These are phyloP conservation scores for Vollenhovia emeryi DNA, from an alignment of 1,140 invertebrate genomes.

Conservation along the genomic window DNA sequence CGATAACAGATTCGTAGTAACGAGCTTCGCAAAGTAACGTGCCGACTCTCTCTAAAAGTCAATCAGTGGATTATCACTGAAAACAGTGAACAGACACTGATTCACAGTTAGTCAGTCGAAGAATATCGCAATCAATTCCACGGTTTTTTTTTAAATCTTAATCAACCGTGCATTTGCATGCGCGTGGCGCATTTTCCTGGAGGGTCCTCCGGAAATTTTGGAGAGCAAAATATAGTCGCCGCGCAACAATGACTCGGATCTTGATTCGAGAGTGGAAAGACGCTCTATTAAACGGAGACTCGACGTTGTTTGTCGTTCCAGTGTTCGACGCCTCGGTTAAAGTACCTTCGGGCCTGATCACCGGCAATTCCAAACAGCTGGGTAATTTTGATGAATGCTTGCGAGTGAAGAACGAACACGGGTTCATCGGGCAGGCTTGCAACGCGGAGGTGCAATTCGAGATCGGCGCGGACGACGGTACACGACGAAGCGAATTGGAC, in stretches of 20 bases:
- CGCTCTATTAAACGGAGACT: neutral
- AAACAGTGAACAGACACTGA: no score
- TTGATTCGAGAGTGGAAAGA: neutral
- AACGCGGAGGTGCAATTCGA: slow-evolving; percentile 74
- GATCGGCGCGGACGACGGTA: slow-evolving; percentile 57
- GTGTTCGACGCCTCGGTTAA: slow-evolving; percentile 85
- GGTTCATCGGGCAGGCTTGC: slow-evolving; percentile 78
- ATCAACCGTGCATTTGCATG: no score
- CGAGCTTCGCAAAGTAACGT: neutral
- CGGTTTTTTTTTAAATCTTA: neutral
- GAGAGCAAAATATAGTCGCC: no score
- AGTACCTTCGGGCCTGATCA: slow-evolving; percentile 82
- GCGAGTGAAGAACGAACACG: slow-evolving; percentile 70
- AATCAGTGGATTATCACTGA: no score
- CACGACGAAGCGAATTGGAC: slow-evolving; percentile 49
- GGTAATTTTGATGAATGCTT: slow-evolving; percentile 86
- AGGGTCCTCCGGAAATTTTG: neutral
- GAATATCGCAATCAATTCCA: neutral
- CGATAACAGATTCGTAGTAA: neutral
- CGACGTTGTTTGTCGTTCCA: slow-evolving; percentile 70
- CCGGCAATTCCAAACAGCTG: slow-evolving; percentile 83
- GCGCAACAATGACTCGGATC: neutral
- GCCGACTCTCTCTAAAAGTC: no score
- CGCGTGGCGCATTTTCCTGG: neutral
- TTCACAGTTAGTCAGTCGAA: no score